A percentile compares a stretch with the other conserved stretches of the same genome.
Conservation (phyloP, 2,797 vertebrate species). For the Mergus octosetaceus region DNA sequence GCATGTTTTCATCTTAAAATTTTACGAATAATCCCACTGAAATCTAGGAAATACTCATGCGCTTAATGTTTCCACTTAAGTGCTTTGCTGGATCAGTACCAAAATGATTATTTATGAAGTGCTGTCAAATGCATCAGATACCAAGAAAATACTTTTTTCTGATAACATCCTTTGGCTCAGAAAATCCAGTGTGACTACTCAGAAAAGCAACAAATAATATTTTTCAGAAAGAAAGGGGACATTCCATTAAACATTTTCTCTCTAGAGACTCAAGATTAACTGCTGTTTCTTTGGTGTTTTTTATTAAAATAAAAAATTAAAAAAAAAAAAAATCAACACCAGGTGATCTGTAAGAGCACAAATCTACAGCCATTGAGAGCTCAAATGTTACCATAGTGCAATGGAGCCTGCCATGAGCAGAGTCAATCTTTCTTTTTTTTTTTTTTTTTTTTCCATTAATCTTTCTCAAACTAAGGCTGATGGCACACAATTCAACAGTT, state of each 20-base stretch:
- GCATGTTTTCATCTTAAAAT: fast-evolving
- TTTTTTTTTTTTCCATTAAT: not conserved
- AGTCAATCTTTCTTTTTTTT: not conserved
- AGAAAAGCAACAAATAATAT: not conserved
- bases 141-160: not conserved
- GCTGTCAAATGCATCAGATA: slow-evolving; percentile 5
- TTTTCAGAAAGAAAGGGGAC: not conserved
- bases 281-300: not conserved
- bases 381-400: not conserved
- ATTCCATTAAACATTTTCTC: not conserved
- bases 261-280: not conserved
- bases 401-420: not conserved
- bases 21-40: not conserved
- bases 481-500: not conserved
- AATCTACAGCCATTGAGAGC: not conserved
- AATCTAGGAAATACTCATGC: slow-evolving; percentile 28
- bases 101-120: not conserved
- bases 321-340: no score
- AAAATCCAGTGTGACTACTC: not conserved
- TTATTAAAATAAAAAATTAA: not conserved
- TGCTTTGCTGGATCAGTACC: slow-evolving; percentile 50
- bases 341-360: not conserved
- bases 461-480: not conserved
- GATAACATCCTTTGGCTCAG: slow-evolving; percentile 30
- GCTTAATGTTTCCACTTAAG: slow-evolving; percentile 39